A percentile compares a stretch with the other conserved stretches of the same genome.
Evolutionary conservation across 2,888 invertebrate species (phyloP).

Genomic region (Parapristionchus giblindavisi): DNA sequence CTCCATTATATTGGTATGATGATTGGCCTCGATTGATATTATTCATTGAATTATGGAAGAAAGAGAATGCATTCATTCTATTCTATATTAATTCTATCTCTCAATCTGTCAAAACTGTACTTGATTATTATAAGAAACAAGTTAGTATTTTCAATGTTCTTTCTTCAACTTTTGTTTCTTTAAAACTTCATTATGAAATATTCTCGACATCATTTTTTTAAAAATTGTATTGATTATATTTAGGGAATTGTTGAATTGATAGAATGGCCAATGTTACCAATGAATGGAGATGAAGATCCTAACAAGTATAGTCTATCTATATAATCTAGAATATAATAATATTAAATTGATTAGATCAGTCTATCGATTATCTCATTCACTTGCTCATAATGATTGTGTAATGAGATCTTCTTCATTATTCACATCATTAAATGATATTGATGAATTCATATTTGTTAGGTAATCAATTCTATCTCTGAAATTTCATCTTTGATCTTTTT

Average conservation of each 20-base stretch:
- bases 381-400: conserved; percentile 21
- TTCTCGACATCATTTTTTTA: too few relatives aligned
- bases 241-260: conserved; percentile 8
- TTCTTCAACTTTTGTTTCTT: too few relatives aligned
- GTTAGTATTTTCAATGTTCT: too few relatives aligned
- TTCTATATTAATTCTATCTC: conserved; percentile 27
- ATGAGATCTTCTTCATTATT: conserved; percentile 17
- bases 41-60: conserved; percentile 16
- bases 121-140: conserved; percentile 11
- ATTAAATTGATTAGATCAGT: not conserved
- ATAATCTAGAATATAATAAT: not conserved
- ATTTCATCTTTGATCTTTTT: not conserved
- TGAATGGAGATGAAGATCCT: conserved; percentile 2
- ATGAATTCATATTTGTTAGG: conserved; percentile 20
- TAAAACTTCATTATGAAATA: too few relatives aligned
- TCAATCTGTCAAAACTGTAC: not conserved
- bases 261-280: conserved; percentile 8
- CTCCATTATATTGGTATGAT: conserved; percentile 35
- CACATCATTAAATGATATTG: conserved; percentile 10
- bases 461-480: not conserved
- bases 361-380: conserved; percentile 23
- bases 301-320: not conserved
- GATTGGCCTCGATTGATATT: conserved; percentile 33
- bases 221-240: not conserved
- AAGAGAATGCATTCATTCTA: not conserved